Percentiles rank a stretch among this genome's conserved stretches.
Conservation (phyloP, 1,140 invertebrate genomes). For the Tetramorium alpestre region DNA sequence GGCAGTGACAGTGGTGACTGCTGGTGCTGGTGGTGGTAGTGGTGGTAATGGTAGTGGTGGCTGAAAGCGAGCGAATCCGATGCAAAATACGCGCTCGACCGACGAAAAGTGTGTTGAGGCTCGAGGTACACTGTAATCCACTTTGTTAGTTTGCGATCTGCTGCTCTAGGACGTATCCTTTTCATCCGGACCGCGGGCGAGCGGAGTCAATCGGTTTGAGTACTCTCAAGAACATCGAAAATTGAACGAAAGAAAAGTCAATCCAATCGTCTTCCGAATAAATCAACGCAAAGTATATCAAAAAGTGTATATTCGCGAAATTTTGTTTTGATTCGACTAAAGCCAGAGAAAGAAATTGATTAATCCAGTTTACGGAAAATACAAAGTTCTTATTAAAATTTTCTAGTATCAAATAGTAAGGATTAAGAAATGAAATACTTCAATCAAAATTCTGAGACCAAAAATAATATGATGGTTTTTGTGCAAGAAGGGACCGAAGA, state of each 20-base stretch:
- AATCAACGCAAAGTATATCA: background rate
- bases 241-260: background rate
- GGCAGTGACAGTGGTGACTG: slow-evolving; percentile 33
- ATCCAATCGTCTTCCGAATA: background rate
- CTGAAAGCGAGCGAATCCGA: slow-evolving; percentile 50
- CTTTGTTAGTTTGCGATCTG: slow-evolving; percentile 60
- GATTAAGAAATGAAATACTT: background rate
- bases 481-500: background rate
- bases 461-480: background rate
- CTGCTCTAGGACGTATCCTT: background rate
- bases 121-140: slow-evolving; percentile 61
- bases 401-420: background rate
- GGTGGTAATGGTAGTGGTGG: background rate
- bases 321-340: background rate
- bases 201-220: slow-evolving; percentile 25
- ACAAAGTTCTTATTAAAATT: background rate
- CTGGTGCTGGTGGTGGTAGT: background rate
- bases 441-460: background rate
- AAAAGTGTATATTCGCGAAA: background rate
- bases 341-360: background rate
- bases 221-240: slow-evolving; percentile 17
- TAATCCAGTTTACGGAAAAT: background rate
- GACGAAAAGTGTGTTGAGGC: slow-evolving; percentile 57
- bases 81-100: slow-evolving; percentile 65
- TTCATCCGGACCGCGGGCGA: slow-evolving; percentile 17